Percentiles rank a stretch among this genome's conserved stretches.
Conservation (phyloP, 2,797 vertebrate genomes). For the Rhinophrynus dorsalis region DNA sequence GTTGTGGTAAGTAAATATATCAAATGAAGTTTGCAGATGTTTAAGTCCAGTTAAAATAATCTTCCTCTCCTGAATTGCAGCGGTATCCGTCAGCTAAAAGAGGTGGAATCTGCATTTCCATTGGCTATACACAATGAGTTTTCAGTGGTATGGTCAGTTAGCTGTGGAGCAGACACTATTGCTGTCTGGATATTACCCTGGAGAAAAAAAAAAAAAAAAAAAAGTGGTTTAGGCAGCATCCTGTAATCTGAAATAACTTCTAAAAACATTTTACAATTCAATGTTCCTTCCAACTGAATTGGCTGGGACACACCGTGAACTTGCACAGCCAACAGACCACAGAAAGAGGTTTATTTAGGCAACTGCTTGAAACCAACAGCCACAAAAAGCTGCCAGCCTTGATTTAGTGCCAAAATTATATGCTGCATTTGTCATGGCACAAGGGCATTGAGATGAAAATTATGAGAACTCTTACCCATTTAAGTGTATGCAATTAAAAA, state of each 20-base stretch:
- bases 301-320: slow-evolving; percentile 59
- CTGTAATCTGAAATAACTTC: background rate
- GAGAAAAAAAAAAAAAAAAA: background rate
- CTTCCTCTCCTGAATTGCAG: too few species aligned
- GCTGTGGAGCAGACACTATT: background rate
- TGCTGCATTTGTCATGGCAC: too few species aligned
- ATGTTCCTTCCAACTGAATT: slow-evolving; percentile 76
- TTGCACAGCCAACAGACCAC: slow-evolving; percentile 72
- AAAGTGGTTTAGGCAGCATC: background rate
- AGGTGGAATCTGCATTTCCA: slow-evolving; percentile 57
- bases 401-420: slow-evolving; percentile 70
- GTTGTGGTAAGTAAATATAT: background rate
- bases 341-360: slow-evolving; percentile 72
- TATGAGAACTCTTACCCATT: too few species aligned
- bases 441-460: too few species aligned
- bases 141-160: background rate
- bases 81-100: slow-evolving; percentile 59
- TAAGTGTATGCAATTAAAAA: too few species aligned
- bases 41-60: too few species aligned
- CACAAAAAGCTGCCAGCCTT: slow-evolving; percentile 74
- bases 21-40: too few species aligned
- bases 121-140: slow-evolving; percentile 53
- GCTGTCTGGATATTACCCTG: background rate
- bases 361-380: slow-evolving; percentile 77
- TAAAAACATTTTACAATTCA: background rate